Evolutionary conservation across 23 tunicate species (phyloP), one percentile per base, ranked within the genome.

Genomic region (Ascidia mentula): DNA sequence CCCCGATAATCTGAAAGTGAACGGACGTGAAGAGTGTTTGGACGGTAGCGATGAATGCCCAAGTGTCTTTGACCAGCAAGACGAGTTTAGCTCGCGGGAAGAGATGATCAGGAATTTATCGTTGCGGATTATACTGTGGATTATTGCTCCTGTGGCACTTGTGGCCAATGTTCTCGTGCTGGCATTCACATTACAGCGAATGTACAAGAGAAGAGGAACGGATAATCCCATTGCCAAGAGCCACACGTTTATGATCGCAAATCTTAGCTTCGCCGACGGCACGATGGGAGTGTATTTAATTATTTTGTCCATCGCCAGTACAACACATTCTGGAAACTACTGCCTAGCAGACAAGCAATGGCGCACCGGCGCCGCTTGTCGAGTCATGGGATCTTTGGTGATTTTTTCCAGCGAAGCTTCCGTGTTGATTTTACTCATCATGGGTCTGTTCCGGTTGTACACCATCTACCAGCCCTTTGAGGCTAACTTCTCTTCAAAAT

Each of bases 21-120:
- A 90, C 40, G 96, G 96, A 6, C 42, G 72, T 74, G 35, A 60
- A 28, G 87, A 88, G 72, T 88, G 93, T 38, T 46, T 36, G 13
- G 93, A 88, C 40, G 93, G 87, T 2, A 78, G 80, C 31, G 93
- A 88, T 40, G 93, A 88, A 72, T 88, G 93, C 36, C 87, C 93
- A n/a, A 46, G 40, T 0, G 37, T 24, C 1, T 59, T 31, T 17
- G 36, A 61, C 83, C 31, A 72, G 22, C 34, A 76, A 76, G 36
- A 87, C 30, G 6, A n/a, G 45, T 82, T 76, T 74, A 88, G 93
- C 69, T 82, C 77, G 32, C 31, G 78, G 36, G 59, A 86, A 39
- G 84, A 82, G 37, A 82, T 88, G 84, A 88, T 88, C 12, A 26
- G 42, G 9, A 84, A 36, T 30, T 0, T 61, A 15, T 36, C 45